Evolutionary conservation across 2,797 vertebrate genomes (phyloP), one percentile per base, ranked within the genome.

Genomic region (Chloroceryle amazona): DNA sequence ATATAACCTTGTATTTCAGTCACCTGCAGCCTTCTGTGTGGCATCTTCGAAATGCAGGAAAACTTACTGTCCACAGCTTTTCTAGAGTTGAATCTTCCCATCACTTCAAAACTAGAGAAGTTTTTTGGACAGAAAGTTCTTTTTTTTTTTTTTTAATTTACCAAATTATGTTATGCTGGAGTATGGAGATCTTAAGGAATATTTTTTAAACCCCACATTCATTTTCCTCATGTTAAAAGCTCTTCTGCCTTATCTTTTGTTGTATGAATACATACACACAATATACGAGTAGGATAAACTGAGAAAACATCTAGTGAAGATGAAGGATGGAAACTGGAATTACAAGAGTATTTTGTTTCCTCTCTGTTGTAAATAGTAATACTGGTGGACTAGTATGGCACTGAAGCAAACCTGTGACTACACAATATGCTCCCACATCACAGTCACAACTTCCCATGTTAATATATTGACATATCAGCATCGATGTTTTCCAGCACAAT

Each of bases 391-490:
- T 47, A 17, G 20, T 6, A 44, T 58, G 81, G 37, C 78, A 44
- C 76, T 35, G 60, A 62, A 55, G 42, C 47, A 71, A 62, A 42
- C 4, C 33, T 35, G 22, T 62, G 25, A 25, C 73, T 19, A 9
- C 8, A 28, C 6, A 6, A 13, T 13, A 10, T 17, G 6, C 13
- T 7, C 23, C 4, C 5, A 33, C 61, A 20, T 11, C 44, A 44
- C 13, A 54, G 31, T 8, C 65, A 25, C 49, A 35, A 9, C 33
- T 25, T 57, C 26, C 55, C 41, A 2, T 6, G 9, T 39, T 60
- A 49, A 63, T 11, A 13, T 14, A 11, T 1, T 71, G 51, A 31
- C 46, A 29, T 0, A 0, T 22, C 26, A 37, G 1, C 4, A 78
- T 22, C 7, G 3, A 8, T 5, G 6, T 7, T 79, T 71, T 46